Evolutionary conservation across 2,113 vertebrate species (phyloP).

Genomic region (Nerophis ophidion): DNA sequence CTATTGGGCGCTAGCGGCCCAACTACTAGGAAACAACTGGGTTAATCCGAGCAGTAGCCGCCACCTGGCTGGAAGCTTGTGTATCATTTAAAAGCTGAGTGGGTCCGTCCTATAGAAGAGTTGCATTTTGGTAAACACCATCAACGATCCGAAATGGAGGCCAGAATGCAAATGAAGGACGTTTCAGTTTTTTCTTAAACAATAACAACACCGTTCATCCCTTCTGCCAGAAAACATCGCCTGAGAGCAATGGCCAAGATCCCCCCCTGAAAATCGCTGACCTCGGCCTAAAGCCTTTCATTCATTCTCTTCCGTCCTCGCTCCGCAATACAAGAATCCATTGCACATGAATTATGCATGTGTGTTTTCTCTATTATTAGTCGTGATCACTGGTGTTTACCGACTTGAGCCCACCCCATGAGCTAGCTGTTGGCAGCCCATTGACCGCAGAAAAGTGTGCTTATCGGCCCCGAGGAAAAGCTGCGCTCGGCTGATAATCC

Average conservation of each 20-base stretch:
- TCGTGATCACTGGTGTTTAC: conserved; percentile 22
- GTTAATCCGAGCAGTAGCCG: too few species aligned
- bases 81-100: too few species aligned
- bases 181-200: too few species aligned
- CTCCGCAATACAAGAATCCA: neutral
- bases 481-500: conserved; percentile 62
- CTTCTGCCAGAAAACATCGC: neutral
- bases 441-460: conserved; percentile 31
- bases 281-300: conserved; percentile 23
- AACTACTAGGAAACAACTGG: too few species aligned
- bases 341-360: conserved; percentile 4
- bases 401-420: conserved; percentile 16
- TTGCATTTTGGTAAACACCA: too few species aligned
- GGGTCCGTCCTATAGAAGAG: too few species aligned
- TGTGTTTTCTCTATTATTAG: conserved; percentile 7
- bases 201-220: neutral
- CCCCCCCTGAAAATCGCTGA: conserved; percentile 22
- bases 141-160: too few species aligned
- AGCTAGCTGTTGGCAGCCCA: conserved; percentile 28
- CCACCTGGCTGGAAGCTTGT: too few species aligned
- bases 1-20: too few species aligned
- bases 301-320: conserved; percentile 9
- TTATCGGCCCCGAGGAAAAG: conserved; percentile 45
- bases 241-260: conserved; percentile 19
- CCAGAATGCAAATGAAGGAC: too few species aligned